Conservation (phyloP, 2,888 invertebrate species). For the Drosophila multiciliata region DNA sequence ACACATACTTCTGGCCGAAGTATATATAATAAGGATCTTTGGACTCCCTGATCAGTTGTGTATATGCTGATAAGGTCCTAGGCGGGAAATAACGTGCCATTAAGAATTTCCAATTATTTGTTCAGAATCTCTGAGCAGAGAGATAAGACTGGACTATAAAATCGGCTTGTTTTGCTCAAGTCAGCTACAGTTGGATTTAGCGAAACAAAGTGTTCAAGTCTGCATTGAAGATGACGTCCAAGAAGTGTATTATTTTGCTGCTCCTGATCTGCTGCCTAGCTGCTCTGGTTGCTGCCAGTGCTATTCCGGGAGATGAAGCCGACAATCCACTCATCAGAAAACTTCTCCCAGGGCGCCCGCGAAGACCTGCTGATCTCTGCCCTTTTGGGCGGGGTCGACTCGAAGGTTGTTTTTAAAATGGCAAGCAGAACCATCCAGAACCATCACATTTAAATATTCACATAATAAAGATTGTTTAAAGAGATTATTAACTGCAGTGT, state of each 20-base stretch:
- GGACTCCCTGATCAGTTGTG: background rate
- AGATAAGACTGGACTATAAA: conserved; percentile 34
- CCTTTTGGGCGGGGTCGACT: background rate
- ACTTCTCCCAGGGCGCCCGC: background rate
- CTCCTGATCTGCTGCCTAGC: conserved; percentile 37
- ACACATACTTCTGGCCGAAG: too few relatives aligned
- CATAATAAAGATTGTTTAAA: too few relatives aligned
- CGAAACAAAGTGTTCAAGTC: conserved; percentile 9
- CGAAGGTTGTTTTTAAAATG: background rate
- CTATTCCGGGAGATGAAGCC: background rate
- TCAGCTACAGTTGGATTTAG: conserved; percentile 24
- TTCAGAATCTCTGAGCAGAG: background rate
- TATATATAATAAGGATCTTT: background rate
- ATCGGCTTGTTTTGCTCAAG: background rate
- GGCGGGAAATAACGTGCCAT: background rate
- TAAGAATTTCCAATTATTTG: conserved; percentile 11
- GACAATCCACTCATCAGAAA: background rate
- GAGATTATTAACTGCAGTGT: too few relatives aligned
- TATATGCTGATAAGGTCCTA: conserved; percentile 12
- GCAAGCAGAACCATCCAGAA: too few relatives aligned
- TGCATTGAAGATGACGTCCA: conserved; percentile 46
- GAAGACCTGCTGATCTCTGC: background rate
- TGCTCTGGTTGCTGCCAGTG: conserved; percentile 18
- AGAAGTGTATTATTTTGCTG: conserved; percentile 38
- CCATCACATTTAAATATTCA: too few relatives aligned